Conservation (phyloP, 2,888 invertebrate genomes). For the Dasysyrphus albostriatus region DNA sequence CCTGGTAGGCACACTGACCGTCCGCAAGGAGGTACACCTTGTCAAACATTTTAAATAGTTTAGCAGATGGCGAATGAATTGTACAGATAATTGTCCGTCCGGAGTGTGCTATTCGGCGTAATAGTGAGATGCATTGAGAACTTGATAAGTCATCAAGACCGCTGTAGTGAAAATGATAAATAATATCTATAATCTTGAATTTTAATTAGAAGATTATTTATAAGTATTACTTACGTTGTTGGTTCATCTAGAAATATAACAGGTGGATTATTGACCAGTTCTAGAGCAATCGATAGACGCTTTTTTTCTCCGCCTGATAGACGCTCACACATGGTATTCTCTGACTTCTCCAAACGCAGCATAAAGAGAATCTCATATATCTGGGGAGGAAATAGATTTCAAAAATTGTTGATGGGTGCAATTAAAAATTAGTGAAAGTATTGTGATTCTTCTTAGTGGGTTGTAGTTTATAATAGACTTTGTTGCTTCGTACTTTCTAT, state of each 20-base stretch:
- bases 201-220: slow-evolving; percentile 14
- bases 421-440: neutral
- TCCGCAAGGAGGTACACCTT: slow-evolving; percentile 94
- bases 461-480: too few relatives aligned
- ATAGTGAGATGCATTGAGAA: slow-evolving; percentile 92
- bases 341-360: slow-evolving; percentile 89
- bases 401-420: neutral
- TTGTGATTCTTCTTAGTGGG: neutral
- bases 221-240: slow-evolving; percentile 91
- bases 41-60: slow-evolving; percentile 95
- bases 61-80: slow-evolving; percentile 98
- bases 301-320: slow-evolving; percentile 97
- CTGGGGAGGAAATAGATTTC: slow-evolving; percentile 84
- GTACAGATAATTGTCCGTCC: slow-evolving; percentile 97
- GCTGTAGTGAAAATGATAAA: slow-evolving; percentile 84
- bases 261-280: slow-evolving; percentile 96
- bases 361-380: slow-evolving; percentile 94
- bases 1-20: slow-evolving; percentile 96
- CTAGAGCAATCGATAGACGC: slow-evolving; percentile 95
- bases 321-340: slow-evolving; percentile 89
- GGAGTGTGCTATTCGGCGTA: slow-evolving; percentile 92
- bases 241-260: slow-evolving; percentile 98
- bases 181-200: slow-evolving; percentile 13
- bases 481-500: too few relatives aligned
- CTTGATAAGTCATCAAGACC: slow-evolving; percentile 96